A percentile compares a stretch with the other conserved stretches of the same genome.
Conservation (phyloP, 2,888 invertebrate genomes). For the Acleris emargana region DNA sequence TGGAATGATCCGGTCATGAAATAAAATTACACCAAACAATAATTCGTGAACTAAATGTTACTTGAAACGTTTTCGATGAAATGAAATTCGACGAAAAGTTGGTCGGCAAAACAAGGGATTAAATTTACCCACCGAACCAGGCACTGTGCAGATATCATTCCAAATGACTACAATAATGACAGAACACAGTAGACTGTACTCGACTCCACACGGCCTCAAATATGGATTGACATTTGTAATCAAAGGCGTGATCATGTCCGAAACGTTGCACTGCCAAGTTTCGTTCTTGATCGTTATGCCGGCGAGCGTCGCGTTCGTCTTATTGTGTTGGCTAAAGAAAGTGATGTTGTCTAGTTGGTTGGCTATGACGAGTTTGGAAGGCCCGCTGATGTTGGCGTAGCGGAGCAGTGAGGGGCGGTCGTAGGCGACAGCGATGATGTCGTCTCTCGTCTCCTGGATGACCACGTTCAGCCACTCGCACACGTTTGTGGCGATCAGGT, state of each 20-base stretch:
- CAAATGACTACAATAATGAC: conserved; percentile 91
- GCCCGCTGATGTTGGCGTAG: conserved; percentile 67
- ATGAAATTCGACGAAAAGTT: too few relatives aligned
- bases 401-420: conserved; percentile 59
- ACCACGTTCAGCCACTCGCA: conserved; percentile 96
- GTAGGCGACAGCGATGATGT: conserved; percentile 85
- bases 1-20: too few relatives aligned
- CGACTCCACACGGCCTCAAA: conserved; percentile 91
- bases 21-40: too few relatives aligned
- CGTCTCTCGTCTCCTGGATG: conserved; percentile 94
- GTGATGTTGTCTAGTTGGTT: conserved; percentile 57
- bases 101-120: too few relatives aligned
- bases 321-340: conserved; percentile 44
- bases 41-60: too few relatives aligned
- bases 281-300: conserved; percentile 52
- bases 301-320: conserved; percentile 34
- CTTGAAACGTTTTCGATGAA: too few relatives aligned
- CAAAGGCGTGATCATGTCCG: conserved; percentile 84
- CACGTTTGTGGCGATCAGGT: conserved; percentile 95
- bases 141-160: conserved; percentile 87
- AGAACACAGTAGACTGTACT: conserved; percentile 92
- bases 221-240: conserved; percentile 88
- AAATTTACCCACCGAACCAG: conserved; percentile 67
- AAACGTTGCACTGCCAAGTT: conserved; percentile 71
- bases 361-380: conserved; percentile 51